A percentile compares a stretch with the other conserved stretches of the same genome.
These are phyloP conservation scores for Tupiocoris notatus DNA, from an alignment of 2,888 invertebrate species.

Conservation along the genomic window DNA sequence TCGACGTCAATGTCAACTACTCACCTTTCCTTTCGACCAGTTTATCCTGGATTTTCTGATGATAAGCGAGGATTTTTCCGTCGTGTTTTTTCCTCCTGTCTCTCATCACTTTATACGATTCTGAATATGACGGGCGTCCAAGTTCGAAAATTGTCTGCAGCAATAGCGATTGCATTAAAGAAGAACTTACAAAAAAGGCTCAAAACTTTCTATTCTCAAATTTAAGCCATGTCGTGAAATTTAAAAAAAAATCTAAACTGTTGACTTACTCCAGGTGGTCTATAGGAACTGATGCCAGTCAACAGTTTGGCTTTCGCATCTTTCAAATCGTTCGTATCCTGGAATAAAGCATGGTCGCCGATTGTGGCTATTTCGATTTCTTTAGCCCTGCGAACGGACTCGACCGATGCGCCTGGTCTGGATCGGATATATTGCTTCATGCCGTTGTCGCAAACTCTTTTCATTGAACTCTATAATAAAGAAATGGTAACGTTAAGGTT, in stretches of 20 bases:
- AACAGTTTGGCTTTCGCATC: slow-evolving; percentile 43
- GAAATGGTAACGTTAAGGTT: slow-evolving; percentile 7
- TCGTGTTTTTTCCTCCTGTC: slow-evolving; percentile 74
- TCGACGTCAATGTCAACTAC: not conserved
- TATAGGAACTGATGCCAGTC: slow-evolving; percentile 56
- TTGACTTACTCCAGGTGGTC: slow-evolving; percentile 63
- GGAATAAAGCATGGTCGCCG: slow-evolving; percentile 66
- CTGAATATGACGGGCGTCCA: slow-evolving; percentile 74
- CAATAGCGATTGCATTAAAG: slow-evolving; percentile 15
- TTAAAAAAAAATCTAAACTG: no score
- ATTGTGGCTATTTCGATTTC: slow-evolving; percentile 60
- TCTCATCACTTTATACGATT: slow-evolving; percentile 82
- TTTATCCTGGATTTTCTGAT: slow-evolving; percentile 54
- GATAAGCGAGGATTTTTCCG: slow-evolving; percentile 58
- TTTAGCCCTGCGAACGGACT: slow-evolving; percentile 85
- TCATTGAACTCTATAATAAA: slow-evolving; percentile 60
- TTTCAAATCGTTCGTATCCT: slow-evolving; percentile 51
- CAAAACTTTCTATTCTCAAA: no score
- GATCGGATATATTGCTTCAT: slow-evolving; percentile 88
- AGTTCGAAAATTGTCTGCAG: slow-evolving; percentile 86
- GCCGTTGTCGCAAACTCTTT: slow-evolving; percentile 79
- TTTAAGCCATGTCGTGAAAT: no score
- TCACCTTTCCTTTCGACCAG: slow-evolving; percentile 50
- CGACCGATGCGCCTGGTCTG: slow-evolving; percentile 82
- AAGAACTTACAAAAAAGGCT: slow-evolving; percentile 48